These are phyloP conservation scores for Aramus guarauna DNA, from an alignment of 2,113 vertebrate genomes.

Conservation along the genomic window DNA sequence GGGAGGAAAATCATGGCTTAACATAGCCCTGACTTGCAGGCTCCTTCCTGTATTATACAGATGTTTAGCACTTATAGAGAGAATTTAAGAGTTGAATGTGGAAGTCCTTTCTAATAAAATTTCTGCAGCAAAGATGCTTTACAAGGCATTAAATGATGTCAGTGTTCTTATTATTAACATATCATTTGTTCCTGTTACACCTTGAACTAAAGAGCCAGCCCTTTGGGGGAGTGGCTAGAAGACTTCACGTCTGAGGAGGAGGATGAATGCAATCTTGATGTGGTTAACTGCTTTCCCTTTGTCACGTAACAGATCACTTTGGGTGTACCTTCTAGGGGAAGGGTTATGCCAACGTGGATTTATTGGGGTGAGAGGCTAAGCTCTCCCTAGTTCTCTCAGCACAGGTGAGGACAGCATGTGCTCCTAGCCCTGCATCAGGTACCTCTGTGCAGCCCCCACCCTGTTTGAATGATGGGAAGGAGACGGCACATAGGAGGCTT, in stretches of 20 bases:
- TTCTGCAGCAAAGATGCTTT: neutral
- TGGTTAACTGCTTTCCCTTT: neutral
- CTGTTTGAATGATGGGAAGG: neutral
- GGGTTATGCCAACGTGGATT: neutral
- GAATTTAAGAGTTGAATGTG: neutral
- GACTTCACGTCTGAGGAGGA: neutral
- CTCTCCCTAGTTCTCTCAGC: neutral
- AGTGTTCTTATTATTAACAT: neutral
- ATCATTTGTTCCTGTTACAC: neutral
- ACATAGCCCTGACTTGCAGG: neutral
- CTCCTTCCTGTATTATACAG: neutral
- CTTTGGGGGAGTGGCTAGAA: neutral
- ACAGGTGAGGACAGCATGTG: accelerated
- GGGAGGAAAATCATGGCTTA: neutral
- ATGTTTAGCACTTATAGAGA: neutral
- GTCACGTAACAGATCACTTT: accelerated
- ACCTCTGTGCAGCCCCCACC: neutral
- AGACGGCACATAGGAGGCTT: accelerated
- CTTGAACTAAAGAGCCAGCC: neutral
- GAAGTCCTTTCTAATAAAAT: neutral
- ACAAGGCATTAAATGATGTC: neutral
- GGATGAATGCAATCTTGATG: no score
- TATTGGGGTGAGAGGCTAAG: neutral
- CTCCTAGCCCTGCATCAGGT: neutral
- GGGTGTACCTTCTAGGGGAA: no score